Evolutionary conservation across 2,888 invertebrate genomes (phyloP).

Genomic region (Drosophila kuntzei): DNA sequence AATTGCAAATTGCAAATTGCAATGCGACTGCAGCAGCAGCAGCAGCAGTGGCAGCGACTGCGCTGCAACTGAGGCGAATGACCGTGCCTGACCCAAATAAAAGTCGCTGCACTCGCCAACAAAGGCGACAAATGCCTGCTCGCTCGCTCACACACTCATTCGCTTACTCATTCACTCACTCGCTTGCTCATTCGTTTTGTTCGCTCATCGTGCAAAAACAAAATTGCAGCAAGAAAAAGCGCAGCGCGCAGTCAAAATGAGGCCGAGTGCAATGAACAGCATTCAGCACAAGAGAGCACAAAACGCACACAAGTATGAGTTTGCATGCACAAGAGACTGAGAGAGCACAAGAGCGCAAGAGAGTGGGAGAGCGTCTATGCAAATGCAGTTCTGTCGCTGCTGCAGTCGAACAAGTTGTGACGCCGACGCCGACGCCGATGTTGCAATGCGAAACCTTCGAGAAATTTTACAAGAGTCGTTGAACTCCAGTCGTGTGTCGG

Average conservation of each 20-base stretch:
- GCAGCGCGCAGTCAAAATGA: conserved; percentile 70
- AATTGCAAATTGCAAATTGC: conserved; percentile 55
- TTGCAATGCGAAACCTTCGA: conserved; percentile 85
- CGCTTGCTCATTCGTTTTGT: neutral
- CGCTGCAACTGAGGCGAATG: conserved; percentile 84
- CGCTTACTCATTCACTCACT: conserved; percentile 2
- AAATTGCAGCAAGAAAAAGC: conserved; percentile 56
- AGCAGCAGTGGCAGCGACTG: conserved; percentile 11
- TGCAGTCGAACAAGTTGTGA: conserved; percentile 71
- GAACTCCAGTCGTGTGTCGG: conserved; percentile 74
- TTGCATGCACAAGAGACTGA: conserved; percentile 6
- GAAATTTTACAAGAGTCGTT: conserved; percentile 84
- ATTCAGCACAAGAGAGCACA: conserved; percentile 72
- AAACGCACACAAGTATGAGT: too few species aligned
- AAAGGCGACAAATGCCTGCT: conserved; percentile 54
- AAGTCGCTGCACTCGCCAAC: conserved; percentile 87
- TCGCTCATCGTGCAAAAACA: conserved; percentile 65
- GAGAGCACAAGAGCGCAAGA: neutral
- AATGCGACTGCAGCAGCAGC: conserved; percentile 21
- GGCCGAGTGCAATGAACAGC: conserved; percentile 85
- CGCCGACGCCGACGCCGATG: conserved; percentile 56
- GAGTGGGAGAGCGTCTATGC: conserved; percentile 55
- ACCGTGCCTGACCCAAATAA: conserved; percentile 90
- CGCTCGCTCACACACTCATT: conserved; percentile 14
- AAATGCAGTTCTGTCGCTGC: conserved; percentile 53